These are phyloP conservation scores for Sturmia bella DNA, from an alignment of 2,888 invertebrate species.

Conservation along the genomic window DNA sequence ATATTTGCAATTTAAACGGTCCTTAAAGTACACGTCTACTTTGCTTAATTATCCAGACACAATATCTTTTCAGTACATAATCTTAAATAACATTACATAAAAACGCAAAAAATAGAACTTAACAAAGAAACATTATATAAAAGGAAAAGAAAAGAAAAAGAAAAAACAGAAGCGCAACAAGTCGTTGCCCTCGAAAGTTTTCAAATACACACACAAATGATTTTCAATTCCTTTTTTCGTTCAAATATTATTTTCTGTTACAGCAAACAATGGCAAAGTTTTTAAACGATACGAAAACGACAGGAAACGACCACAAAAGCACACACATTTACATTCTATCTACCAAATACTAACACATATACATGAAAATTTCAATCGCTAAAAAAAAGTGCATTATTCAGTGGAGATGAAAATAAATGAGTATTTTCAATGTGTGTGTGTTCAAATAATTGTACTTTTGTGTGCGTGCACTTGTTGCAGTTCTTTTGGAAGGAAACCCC, in stretches of 20 bases:
- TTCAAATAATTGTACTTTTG: too few relatives aligned
- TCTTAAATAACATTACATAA: conserved; percentile 22
- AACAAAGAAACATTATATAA: background rate
- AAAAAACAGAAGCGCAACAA: conserved; percentile 71
- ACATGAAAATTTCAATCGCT: background rate
- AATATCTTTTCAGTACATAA: conserved; percentile 12
- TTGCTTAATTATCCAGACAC: conserved; percentile 22
- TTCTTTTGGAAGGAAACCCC: background rate
- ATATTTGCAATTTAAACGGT: background rate
- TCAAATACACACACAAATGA: conserved; percentile 47
- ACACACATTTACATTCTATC: conserved; percentile 20
- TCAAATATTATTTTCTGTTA: background rate
- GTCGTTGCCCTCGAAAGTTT: conserved; percentile 73
- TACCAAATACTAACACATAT: background rate
- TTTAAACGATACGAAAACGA: conserved; percentile 69
- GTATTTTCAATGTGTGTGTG: too few relatives aligned
- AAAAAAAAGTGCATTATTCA: background rate
- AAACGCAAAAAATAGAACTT: background rate
- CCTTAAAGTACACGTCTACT: conserved; percentile 22
- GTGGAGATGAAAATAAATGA: too few relatives aligned
- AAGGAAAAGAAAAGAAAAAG: conserved; percentile 24
- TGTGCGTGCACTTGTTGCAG: conserved; percentile 40
- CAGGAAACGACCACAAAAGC: conserved; percentile 70
- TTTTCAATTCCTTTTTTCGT: conserved; percentile 21
- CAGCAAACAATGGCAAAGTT: conserved; percentile 61